Evolutionary conservation across 2,888 invertebrate species (phyloP).

Genomic region (Idaea straminata): DNA sequence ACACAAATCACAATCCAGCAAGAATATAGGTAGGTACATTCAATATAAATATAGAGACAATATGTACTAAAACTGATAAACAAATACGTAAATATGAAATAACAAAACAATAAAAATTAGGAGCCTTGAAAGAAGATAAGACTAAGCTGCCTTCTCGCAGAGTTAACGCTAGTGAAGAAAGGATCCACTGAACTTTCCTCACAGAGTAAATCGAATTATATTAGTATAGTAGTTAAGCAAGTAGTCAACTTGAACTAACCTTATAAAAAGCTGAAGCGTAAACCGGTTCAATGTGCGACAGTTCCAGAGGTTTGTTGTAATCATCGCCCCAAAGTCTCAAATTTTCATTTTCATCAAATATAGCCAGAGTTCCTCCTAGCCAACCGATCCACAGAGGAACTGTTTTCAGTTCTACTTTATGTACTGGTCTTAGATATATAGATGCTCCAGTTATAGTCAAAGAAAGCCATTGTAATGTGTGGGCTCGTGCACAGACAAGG

Average conservation of each 20-base stretch:
- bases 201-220: no score
- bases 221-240: no score
- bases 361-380: slow-evolving; percentile 89
- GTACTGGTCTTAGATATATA: slow-evolving; percentile 81
- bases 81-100: no score
- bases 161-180: no score
- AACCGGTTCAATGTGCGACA: slow-evolving; percentile 89
- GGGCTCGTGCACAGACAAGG: slow-evolving; percentile 92
- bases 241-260: slow-evolving; percentile 73
- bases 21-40: no score
- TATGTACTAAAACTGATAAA: no score
- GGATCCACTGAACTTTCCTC: no score
- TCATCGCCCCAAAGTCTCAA: slow-evolving; percentile 94
- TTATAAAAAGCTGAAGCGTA: slow-evolving; percentile 94
- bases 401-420: slow-evolving; percentile 83
- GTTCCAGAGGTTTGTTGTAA: slow-evolving; percentile 90
- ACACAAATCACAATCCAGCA: no score
- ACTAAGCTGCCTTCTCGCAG: no score
- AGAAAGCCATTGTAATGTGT: slow-evolving; percentile 92
- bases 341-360: slow-evolving; percentile 92
- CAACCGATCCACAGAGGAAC: slow-evolving; percentile 85
- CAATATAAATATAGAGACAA: no score
- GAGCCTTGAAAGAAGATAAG: no score
- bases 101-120: no score
- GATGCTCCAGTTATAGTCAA: slow-evolving; percentile 71